Evolutionary conservation across 92 coral and sea anemone genomes (phyloP).

Genomic region (Scolanthus callimorphus): DNA sequence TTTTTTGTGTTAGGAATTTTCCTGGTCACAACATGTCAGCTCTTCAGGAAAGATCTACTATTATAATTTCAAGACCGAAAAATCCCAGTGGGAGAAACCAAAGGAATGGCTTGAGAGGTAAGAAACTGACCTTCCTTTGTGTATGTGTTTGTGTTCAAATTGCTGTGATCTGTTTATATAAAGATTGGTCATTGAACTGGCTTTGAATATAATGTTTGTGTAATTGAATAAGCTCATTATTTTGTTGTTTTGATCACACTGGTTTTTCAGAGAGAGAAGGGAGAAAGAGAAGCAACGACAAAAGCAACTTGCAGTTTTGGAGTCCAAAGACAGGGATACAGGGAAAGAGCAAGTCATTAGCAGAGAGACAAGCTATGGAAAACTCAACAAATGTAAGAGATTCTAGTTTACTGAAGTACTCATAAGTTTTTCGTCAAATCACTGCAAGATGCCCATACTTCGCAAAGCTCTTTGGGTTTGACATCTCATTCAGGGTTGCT

Average conservation of each 20-base stretch:
- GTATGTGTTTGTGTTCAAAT: too few species aligned
- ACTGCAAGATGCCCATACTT: too few species aligned
- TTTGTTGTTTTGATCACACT: too few species aligned
- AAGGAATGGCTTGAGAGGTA: conserved; percentile 98
- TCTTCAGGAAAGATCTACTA: conserved; percentile 96
- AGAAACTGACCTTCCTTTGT: too few species aligned
- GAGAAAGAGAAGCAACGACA: conserved; percentile 58
- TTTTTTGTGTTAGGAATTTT: conserved; percentile 55
- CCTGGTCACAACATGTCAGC: conserved; percentile 99
- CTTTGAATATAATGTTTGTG: too few species aligned
- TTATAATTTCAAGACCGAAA: conserved; percentile 97
- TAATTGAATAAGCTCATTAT: too few species aligned
- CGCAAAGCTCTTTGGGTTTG: too few species aligned
- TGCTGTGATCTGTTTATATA: too few species aligned
- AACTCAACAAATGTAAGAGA: conserved; percentile 46
- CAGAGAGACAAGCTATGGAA: conserved; percentile 26
- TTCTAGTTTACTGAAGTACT: too few species aligned
- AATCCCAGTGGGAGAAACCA: conserved; percentile 99
- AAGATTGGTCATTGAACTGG: too few species aligned
- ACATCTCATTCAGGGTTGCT: too few species aligned
- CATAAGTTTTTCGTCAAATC: too few species aligned
- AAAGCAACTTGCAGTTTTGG: conserved; percentile 5
- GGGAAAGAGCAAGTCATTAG: conserved; percentile 24
- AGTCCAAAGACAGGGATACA: conserved; percentile 4
- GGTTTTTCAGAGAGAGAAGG: conserved; percentile 65